Base-by-base conservation (phyloP, 1,140 invertebrate genomes). In the Anagrus nilaparvatae region DNA sequence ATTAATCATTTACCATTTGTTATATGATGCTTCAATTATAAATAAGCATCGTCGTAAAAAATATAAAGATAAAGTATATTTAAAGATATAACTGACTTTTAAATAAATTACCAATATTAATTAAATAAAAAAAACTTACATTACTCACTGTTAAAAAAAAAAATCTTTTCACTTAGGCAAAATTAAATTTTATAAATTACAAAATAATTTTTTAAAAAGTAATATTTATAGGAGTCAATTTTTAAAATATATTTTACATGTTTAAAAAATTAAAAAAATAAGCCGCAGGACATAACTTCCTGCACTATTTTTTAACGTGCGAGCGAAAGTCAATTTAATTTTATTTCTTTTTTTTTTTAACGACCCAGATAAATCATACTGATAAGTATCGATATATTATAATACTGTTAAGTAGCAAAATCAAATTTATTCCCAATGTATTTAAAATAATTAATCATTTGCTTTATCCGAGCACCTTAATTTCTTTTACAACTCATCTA, bases 391-490 rank as follows among this genome's bases (percentile, higher is more conserved):
- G 46, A n/a, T 14, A 17, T 24, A 27, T 27, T 9, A 23, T 13
- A 14, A 25, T 28, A 37, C 14, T 27, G 47, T 40, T 43, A 44
- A 43, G 43, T 44, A 50, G 52, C 52, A 56, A 61, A 55, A 53
- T 54, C 54, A 45, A 24, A 17, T 14, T 2, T 17, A 19, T 9
- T 13, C n/a, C 27, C 31, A 19, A 36, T 44, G 42, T 54, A 37
- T 47, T 44, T 43, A 25, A 39, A 37, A 48, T 50, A 49, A 61
- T 59, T 58, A 58, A 63, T 61, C 58, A 58, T 59, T 56, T 60
- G 52, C 45, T 40, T 49, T 37, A 34, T 18, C 27, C 20, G 33
- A 31, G 29, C 9, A 6, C n/a, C 16, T 27, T 1, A 3, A 2
- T 40, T 12, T 14, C 27, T 30, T 10, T n/a, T 20, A 19, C 24